Conservation (phyloP, 1,140 invertebrate genomes). For the Procambarus virginalis region DNA sequence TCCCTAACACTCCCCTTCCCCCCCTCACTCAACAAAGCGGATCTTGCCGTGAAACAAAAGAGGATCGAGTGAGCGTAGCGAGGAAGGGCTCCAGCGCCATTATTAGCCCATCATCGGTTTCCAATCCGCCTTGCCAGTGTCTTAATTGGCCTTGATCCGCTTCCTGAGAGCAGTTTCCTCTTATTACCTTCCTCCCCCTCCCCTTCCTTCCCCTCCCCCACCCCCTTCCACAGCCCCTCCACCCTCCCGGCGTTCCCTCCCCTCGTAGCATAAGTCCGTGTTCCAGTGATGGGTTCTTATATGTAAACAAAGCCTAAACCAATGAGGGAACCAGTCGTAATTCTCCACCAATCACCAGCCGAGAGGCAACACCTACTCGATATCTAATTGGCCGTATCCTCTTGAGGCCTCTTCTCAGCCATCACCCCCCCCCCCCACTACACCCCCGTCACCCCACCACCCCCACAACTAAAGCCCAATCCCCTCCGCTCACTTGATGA, state of each 20-base stretch:
- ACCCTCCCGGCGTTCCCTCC: background rate
- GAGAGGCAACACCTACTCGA: background rate
- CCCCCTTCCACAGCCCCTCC: background rate
- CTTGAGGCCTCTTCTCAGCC: background rate
- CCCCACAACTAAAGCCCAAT: background rate
- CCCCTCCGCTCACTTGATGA: background rate
- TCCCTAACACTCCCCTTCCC: background rate
- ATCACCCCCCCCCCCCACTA: too few relatives aligned
- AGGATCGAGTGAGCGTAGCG: background rate
- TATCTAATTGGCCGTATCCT: background rate
- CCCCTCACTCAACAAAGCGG: too few relatives aligned
- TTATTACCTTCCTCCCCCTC: background rate
- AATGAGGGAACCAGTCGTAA: background rate
- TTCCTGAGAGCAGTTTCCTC: background rate
- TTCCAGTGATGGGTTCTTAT: background rate
- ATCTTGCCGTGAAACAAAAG: background rate
- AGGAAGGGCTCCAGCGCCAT: background rate
- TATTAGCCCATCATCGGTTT: background rate
- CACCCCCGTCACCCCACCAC: background rate
- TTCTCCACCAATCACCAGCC: background rate
- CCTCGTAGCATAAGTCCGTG: background rate
- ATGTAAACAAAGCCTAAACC: background rate
- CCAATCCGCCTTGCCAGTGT: background rate
- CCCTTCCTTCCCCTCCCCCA: background rate
- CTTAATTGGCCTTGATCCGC: constrained; percentile 1